These are phyloP conservation scores for Rutpela maculata DNA, from an alignment of 2,888 invertebrate genomes.

Conservation along the genomic window DNA sequence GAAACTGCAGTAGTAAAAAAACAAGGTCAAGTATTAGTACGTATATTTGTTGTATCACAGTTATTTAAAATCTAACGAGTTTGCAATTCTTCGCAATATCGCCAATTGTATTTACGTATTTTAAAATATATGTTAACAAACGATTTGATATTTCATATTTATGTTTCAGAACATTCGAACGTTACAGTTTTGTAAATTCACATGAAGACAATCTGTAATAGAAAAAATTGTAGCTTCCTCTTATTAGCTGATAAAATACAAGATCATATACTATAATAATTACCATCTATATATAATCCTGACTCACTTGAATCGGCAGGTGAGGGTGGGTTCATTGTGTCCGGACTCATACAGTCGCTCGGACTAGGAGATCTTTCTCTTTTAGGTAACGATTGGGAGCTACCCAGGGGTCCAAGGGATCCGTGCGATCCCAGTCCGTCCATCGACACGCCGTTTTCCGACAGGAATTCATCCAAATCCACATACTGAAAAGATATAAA, in stretches of 20 bases:
- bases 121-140: too few relatives aligned
- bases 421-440: constrained; percentile 79
- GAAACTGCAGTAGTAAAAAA: too few relatives aligned
- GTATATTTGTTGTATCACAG: too few relatives aligned
- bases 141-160: too few relatives aligned
- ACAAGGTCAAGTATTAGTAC: too few relatives aligned
- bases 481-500: constrained; percentile 88
- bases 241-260: constrained; percentile 1
- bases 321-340: constrained; percentile 91
- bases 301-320: constrained; percentile 92
- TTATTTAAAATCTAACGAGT: too few relatives aligned
- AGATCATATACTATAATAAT: constrained; percentile 7
- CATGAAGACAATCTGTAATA: background rate
- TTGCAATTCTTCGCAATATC: too few relatives aligned
- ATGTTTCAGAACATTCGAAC: too few relatives aligned
- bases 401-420: constrained; percentile 77
- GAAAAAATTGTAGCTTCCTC: background rate
- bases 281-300: constrained; percentile 7
- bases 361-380: constrained; percentile 91
- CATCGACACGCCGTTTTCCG: constrained; percentile 94
- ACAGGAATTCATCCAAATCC: constrained; percentile 97
- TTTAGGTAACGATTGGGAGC: constrained; percentile 85
- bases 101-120: too few relatives aligned
- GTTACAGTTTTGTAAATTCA: too few relatives aligned
- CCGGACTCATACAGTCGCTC: constrained; percentile 92